Conservation (phyloP, 2,888 invertebrate species). For the Ethmia dodecea region DNA sequence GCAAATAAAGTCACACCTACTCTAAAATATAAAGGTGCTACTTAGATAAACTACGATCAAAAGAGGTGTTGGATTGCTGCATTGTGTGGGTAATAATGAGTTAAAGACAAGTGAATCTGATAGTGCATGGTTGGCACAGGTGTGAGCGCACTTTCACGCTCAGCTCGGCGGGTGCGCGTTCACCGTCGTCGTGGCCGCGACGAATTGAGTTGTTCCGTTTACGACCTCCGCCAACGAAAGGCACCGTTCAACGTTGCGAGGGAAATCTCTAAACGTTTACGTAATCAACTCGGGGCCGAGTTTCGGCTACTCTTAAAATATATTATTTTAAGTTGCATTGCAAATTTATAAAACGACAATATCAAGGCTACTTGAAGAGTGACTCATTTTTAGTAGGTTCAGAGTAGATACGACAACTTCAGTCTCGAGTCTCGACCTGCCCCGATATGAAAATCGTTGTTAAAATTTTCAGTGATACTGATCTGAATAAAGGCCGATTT, state of each 20-base stretch:
- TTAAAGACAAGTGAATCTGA: constrained; percentile 55
- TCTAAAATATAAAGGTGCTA: too few relatives aligned
- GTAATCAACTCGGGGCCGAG: constrained; percentile 19
- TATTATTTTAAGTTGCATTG: too few relatives aligned
- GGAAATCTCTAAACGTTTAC: constrained; percentile 41
- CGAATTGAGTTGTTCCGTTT: constrained; percentile 34
- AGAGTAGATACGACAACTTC: too few relatives aligned
- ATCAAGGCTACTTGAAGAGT: too few relatives aligned
- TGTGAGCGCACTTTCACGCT: constrained; percentile 65
- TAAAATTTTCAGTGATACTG: background rate
- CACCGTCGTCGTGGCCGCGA: constrained; percentile 15
- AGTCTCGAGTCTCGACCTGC: background rate
- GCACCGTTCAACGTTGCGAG: constrained; percentile 26
- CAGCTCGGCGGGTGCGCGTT: constrained; percentile 23
- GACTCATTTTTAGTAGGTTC: too few relatives aligned
- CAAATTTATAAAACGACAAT: too few relatives aligned
- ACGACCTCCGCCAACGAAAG: constrained; percentile 37
- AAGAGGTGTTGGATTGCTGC: constrained; percentile 24
- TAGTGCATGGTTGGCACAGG: constrained; percentile 43
- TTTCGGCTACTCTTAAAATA: constrained; percentile 2
- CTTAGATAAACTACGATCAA: too few relatives aligned
- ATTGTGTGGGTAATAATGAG: constrained; percentile 45
- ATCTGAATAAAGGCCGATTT: too few relatives aligned
- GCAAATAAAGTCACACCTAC: too few relatives aligned
- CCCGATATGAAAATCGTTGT: background rate